Conservation (phyloP, 2,888 invertebrate species). For the Thymelicus lineola region DNA sequence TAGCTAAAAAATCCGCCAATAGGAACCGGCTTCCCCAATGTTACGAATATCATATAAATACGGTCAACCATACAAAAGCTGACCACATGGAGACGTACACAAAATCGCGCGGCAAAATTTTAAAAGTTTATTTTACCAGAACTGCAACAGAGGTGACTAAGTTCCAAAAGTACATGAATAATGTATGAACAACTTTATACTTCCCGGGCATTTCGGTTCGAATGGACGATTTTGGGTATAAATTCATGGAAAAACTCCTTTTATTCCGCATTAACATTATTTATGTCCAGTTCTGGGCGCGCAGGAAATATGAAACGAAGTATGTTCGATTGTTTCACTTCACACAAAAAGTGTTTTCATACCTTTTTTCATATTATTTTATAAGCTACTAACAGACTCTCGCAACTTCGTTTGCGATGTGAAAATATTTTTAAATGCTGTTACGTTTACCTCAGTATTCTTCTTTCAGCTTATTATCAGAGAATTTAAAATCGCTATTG, state of each 20-base stretch:
- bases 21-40: too few relatives aligned
- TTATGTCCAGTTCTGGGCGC: constrained; percentile 59
- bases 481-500: too few relatives aligned
- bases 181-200: constrained; percentile 81
- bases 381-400: too few relatives aligned
- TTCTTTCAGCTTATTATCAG: too few relatives aligned
- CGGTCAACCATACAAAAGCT: too few relatives aligned
- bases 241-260: constrained; percentile 79
- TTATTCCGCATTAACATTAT: constrained; percentile 78
- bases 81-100: constrained; percentile 11
- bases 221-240: constrained; percentile 73
- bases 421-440: too few relatives aligned
- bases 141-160: constrained; percentile 59
- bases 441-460: too few relatives aligned
- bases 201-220: constrained; percentile 65
- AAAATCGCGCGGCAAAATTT: constrained; percentile 15
- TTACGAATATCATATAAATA: too few relatives aligned
- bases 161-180: constrained; percentile 65
- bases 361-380: too few relatives aligned
- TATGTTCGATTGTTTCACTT: constrained; percentile 40
- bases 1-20: too few relatives aligned
- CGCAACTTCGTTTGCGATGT: too few relatives aligned
- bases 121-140: constrained; percentile 53
- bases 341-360: constrained; percentile 7
- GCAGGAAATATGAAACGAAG: constrained; percentile 47